These are phyloP conservation scores for Hipposideros armiger DNA, from an alignment of 2,113 vertebrate species.

Conservation along the genomic window DNA sequence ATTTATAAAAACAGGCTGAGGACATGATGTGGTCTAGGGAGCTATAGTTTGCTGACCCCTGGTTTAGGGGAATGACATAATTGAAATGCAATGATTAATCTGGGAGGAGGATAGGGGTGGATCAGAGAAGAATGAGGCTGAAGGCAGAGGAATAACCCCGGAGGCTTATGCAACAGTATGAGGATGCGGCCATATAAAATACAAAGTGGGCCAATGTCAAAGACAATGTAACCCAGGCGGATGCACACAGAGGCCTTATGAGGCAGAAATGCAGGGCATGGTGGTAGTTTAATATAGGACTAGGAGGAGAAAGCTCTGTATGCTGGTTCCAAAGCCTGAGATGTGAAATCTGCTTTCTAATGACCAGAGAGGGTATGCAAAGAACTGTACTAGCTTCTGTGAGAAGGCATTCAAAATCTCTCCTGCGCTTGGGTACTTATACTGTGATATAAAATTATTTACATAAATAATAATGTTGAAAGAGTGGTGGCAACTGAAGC, in stretches of 20 bases:
- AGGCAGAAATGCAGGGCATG: not conserved
- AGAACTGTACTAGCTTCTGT: not conserved
- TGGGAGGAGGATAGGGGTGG: not conserved
- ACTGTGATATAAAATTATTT: not conserved
- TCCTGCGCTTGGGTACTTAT: not conserved
- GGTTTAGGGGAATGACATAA: not conserved
- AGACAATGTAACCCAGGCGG: not conserved
- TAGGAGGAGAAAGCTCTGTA: not conserved
- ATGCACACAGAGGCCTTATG: not conserved
- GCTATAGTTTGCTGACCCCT: not conserved
- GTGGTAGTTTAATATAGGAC: not conserved
- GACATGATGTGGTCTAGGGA: not conserved
- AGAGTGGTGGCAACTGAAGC: not conserved
- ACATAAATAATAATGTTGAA: not conserved
- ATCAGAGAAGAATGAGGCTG: not conserved
- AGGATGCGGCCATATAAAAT: fast-evolving
- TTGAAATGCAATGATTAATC: not conserved
- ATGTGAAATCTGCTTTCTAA: not conserved
- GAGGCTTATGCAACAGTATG: not conserved
- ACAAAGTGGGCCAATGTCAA: not conserved
- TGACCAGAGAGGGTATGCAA: not conserved
- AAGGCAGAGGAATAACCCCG: not conserved
- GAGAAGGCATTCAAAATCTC: not conserved
- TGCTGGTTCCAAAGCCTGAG: not conserved
- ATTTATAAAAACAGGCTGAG: not conserved